phyloP scores from a whole-genome alignment of 1,140 invertebrate species.

The Neoseiulus cucumeris region DNA sequence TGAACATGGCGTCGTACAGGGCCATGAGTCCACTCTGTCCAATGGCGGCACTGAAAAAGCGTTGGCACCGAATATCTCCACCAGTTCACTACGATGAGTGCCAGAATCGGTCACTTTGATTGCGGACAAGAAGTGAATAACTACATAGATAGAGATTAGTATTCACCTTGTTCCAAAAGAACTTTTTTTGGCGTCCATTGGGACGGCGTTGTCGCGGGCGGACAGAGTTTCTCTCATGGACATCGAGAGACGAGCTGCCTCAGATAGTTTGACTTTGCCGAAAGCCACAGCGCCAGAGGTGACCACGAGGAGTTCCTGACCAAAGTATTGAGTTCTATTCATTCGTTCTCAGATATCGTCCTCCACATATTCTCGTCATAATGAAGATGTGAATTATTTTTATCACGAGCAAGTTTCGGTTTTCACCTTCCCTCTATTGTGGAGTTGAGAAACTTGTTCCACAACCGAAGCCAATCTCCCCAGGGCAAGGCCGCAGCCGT shows the following conservation, averaged over 20 bases:
- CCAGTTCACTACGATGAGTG: no score
- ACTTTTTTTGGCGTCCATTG: conserved; percentile 7
- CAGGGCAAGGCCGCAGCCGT: conserved; percentile 84
- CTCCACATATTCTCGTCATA: no score
- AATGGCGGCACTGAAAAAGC: conserved; percentile 59
- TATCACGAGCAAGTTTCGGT: no score
- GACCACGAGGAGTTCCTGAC: conserved; percentile 75
- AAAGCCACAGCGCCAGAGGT: conserved; percentile 96
- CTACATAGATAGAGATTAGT: background rate
- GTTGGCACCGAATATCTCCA: no score
- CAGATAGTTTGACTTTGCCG: conserved; percentile 91
- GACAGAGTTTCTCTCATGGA: conserved; percentile 86
- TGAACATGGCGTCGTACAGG: conserved; percentile 96
- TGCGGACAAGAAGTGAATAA: no score
- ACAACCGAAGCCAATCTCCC: conserved; percentile 88
- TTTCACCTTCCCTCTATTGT: conserved; percentile 50
- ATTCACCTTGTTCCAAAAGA: background rate
- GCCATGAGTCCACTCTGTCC: conserved; percentile 97
- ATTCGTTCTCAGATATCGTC: no score
- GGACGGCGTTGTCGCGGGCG: conserved; percentile 41
- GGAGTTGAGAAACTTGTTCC: conserved; percentile 87
- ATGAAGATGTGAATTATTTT: no score
- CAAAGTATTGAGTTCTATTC: no score
- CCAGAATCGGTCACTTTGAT: no score
- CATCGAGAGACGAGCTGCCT: conserved; percentile 86